Conservation (phyloP, 2,113 vertebrate genomes). For the Chrysemys picta region DNA sequence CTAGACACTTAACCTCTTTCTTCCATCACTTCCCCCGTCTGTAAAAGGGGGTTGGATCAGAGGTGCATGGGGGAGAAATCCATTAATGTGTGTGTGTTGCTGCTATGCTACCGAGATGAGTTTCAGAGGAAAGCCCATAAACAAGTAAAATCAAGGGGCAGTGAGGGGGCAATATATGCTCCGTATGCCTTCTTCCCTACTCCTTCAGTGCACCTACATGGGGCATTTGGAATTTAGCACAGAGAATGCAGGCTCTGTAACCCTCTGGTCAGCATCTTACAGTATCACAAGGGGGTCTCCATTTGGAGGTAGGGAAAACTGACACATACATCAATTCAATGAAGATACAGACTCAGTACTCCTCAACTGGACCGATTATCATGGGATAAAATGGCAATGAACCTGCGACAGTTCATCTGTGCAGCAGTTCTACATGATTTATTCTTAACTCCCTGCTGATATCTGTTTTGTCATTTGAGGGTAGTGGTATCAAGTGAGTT, state of each 20-base stretch:
- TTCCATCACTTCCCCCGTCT: not conserved
- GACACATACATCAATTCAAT: not conserved
- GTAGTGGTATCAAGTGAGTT: not conserved
- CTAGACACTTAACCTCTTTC: not conserved
- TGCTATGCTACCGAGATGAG: not conserved
- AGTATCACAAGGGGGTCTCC: not conserved
- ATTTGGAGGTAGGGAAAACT: not conserved
- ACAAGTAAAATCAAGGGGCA: not conserved
- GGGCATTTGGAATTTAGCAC: not conserved
- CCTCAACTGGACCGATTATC: not conserved
- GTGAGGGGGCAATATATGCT: not conserved
- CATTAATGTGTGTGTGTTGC: not conserved
- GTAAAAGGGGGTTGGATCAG: not conserved
- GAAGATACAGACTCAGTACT: not conserved
- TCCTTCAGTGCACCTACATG: not conserved
- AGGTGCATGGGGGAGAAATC: not conserved
- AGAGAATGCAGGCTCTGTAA: not conserved
- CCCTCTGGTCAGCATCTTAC: not conserved
- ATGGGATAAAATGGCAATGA: not conserved
- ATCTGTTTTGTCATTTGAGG: not conserved
- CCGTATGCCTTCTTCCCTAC: not conserved
- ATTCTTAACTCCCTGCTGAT: not conserved
- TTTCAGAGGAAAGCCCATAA: not conserved
- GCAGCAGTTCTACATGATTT: not conserved
- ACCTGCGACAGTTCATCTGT: not conserved